These are phyloP conservation scores for Calidris pugnax DNA, from an alignment of 2,113 vertebrate species.

Conservation along the genomic window DNA sequence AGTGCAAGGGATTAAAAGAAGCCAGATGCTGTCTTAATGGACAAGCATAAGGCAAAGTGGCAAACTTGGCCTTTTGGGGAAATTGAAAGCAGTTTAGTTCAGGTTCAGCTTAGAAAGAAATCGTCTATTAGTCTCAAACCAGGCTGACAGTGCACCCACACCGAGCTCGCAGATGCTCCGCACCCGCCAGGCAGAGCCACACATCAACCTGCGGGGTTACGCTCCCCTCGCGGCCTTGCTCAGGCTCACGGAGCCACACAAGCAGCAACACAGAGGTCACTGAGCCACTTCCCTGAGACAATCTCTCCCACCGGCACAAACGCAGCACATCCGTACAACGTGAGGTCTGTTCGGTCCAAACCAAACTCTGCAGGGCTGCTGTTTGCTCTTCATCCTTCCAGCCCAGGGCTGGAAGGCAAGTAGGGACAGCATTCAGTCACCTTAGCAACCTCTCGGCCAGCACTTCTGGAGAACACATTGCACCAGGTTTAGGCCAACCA, in stretches of 20 bases:
- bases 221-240: not conserved
- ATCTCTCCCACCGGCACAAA: fast-evolving
- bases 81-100: constrained; percentile 40
- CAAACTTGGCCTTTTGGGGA: constrained; percentile 32
- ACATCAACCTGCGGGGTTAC: fast-evolving
- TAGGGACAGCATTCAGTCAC: not conserved
- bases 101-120: constrained; percentile 11
- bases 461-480: not conserved
- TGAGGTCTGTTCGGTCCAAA: not conserved
- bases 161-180: not conserved
- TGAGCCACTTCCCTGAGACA: not conserved
- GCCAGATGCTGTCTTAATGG: constrained; percentile 51
- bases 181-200: fast-evolving
- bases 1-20: constrained; percentile 31
- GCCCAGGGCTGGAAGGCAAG: not conserved
- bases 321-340: fast-evolving
- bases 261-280: not conserved
- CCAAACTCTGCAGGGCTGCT: not conserved
- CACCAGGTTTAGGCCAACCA: not conserved
- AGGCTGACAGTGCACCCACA: not conserved
- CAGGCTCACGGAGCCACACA: fast-evolving
- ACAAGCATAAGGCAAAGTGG: constrained; percentile 14
- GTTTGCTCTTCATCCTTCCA: not conserved
- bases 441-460: not conserved
- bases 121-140: not conserved